Evolutionary conservation across 2,888 invertebrate genomes (phyloP), one percentile per base, ranked within the genome.

Genomic region (Monoplex corrugatus): DNA sequence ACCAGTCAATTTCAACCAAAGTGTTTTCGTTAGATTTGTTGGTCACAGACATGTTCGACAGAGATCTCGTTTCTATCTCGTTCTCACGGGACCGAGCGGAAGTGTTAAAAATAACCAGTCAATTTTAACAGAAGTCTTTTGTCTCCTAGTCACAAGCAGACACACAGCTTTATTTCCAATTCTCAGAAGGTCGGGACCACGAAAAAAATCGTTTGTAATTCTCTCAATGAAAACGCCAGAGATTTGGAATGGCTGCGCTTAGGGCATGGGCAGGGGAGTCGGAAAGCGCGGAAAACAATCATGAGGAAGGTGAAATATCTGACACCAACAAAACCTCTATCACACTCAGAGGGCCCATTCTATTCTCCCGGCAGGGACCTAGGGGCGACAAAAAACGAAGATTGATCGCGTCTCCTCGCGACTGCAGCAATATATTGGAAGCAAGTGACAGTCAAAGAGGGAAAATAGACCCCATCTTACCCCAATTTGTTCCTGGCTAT

Each of bases 401-500:
- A 87, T 87, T 80, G 87, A 87, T 87, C 87, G 78, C 38, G 63
- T 50, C 80, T 35, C 32, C 32, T 40, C 23, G n/a, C n/a, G 87
- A 87, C 87, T 87, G 87, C 35, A 87, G 87, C 87, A 87, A 87
- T 87, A 87, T 87, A 87, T 87, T 82, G 38, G 50, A 63, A 32
- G 68, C 32, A 43, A 83, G 80, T 88, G 83, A 88, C 83, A 83
- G 68, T 63, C 43, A 57, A 88, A 45, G 45, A 68, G 83, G 45
- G 44, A 44, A 83, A 86, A 86, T 63, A 82, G 88, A 90, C 86
- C 75, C 86, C 86, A 78, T 40, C 44, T 89, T 86, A 86, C 90
- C 85, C 78, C 83, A 82, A 88, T 86, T 87, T 88, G 86, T 89
- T 85, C 85, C 86, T 19, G 75, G 89, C 83, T 90, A 88, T 90